These are phyloP conservation scores for Poecile atricapillus DNA, from an alignment of 2,113 vertebrate species.

Conservation along the genomic window DNA sequence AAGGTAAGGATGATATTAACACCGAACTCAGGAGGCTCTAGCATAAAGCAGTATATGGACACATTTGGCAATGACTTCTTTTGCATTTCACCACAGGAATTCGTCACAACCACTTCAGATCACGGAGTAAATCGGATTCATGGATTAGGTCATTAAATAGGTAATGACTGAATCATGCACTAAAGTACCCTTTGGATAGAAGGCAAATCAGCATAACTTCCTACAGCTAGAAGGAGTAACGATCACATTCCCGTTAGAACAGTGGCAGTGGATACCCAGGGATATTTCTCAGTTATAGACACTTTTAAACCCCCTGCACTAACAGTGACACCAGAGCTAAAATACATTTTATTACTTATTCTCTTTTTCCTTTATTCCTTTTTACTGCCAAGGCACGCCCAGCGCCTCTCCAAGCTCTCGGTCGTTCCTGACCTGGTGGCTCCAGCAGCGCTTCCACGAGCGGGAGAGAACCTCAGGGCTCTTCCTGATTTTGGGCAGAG, in stretches of 20 bases:
- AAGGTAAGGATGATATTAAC: not conserved
- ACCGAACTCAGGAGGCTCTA: not conserved
- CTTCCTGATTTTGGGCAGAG: not conserved
- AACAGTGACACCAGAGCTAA: not conserved
- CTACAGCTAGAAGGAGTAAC: not conserved
- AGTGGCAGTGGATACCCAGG: not conserved
- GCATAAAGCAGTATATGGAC: not conserved
- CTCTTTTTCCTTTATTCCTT: not conserved
- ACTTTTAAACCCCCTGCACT: not conserved
- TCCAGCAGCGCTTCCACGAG: not conserved
- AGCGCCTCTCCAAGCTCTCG: not conserved
- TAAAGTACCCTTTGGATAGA: not conserved
- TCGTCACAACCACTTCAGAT: slow-evolving; percentile 1
- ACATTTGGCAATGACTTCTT: not conserved
- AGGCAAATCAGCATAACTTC: not conserved
- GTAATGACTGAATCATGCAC: not conserved
- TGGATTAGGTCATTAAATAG: not conserved
- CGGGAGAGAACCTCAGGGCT: not conserved
- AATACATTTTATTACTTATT: not conserved
- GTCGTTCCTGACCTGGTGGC: not conserved
- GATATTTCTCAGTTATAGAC: not conserved
- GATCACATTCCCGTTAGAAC: not conserved
- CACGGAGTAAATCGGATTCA: not conserved
- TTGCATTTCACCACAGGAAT: not conserved
- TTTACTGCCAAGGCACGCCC: not conserved